phyloP scores from a whole-genome alignment of 2,797 vertebrate species.

The Sphaeramia orbicularis region DNA sequence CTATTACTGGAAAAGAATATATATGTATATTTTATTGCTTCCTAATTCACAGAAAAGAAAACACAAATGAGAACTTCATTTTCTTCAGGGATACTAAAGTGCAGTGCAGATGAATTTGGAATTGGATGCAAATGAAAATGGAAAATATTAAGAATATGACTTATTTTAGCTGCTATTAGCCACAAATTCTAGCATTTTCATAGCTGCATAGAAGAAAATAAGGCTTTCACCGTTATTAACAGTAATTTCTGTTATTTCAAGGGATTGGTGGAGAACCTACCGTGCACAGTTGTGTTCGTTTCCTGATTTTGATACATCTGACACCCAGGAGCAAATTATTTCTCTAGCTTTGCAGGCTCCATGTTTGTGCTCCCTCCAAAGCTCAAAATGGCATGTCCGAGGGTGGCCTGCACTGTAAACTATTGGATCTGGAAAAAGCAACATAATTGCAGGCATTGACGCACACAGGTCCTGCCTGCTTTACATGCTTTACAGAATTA shows the following conservation, averaged over 20 bases:
- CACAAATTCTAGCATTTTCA: slow-evolving; percentile 45
- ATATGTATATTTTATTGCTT: slow-evolving; percentile 51
- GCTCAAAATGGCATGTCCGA: slow-evolving; percentile 69
- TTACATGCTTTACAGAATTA: slow-evolving; percentile 72
- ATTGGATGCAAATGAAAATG: slow-evolving; percentile 77
- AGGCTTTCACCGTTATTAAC: slow-evolving; percentile 70
- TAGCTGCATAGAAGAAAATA: slow-evolving; percentile 57
- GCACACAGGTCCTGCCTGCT: slow-evolving; percentile 63
- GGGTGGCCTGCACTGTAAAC: slow-evolving; percentile 68
- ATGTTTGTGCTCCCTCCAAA: slow-evolving; percentile 50
- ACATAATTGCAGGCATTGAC: slow-evolving; percentile 72
- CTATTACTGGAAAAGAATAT: slow-evolving; percentile 34
- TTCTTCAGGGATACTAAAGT: slow-evolving; percentile 58
- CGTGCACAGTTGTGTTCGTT: slow-evolving; percentile 50
- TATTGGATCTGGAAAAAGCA: slow-evolving; percentile 61
- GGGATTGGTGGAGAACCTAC: slow-evolving; percentile 54
- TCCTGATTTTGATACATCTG: slow-evolving; percentile 68
- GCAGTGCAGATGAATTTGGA: slow-evolving; percentile 64
- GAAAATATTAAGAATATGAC: slow-evolving; percentile 63
- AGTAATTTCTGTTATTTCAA: slow-evolving; percentile 62
- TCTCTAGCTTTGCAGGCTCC: slow-evolving; percentile 59
- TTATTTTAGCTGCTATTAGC: slow-evolving; percentile 63
- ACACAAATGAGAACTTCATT: slow-evolving; percentile 59
- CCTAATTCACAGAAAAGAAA: slow-evolving; percentile 59
- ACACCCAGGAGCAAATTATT: slow-evolving; percentile 73